Evolutionary conservation across 1,140 invertebrate genomes (phyloP).

Genomic region (Melitaea cinxia): DNA sequence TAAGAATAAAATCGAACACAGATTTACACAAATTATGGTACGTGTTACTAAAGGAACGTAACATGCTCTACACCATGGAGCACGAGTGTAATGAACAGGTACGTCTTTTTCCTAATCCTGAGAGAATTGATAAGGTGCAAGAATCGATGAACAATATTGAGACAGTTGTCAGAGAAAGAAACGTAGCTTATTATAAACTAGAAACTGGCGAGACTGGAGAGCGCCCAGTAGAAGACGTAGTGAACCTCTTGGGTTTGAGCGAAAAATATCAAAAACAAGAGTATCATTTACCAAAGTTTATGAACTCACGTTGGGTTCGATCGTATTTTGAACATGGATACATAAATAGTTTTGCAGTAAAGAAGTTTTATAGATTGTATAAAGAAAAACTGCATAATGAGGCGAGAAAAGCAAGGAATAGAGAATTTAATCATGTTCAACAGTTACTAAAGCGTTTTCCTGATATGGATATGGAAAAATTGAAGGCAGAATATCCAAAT

Average conservation of each 20-base stretch:
- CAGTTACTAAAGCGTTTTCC: slow-evolving; percentile 88
- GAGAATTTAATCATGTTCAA: slow-evolving; percentile 85
- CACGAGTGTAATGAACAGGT: slow-evolving; percentile 87
- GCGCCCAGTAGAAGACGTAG: slow-evolving; percentile 83
- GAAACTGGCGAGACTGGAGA: slow-evolving; percentile 95
- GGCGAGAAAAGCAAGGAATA: slow-evolving; percentile 82
- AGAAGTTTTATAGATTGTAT: slow-evolving; percentile 85
- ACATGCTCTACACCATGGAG: slow-evolving; percentile 99
- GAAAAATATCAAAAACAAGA: slow-evolving; percentile 72
- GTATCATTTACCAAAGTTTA: slow-evolving; percentile 66
- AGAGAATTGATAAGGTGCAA: slow-evolving; percentile 97
- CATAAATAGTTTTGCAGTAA: slow-evolving; percentile 82
- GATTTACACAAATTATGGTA: slow-evolving; percentile 99
- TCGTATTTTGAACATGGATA: slow-evolving; percentile 81
- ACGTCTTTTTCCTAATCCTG: slow-evolving; percentile 95
- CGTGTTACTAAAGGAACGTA: slow-evolving; percentile 96
- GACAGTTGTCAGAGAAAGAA: slow-evolving; percentile 94
- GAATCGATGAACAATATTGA: slow-evolving; percentile 98
- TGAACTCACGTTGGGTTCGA: slow-evolving; percentile 85
- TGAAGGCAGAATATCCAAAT: slow-evolving; percentile 89
- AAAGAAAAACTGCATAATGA: slow-evolving; percentile 85
- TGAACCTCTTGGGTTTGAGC: slow-evolving; percentile 84
- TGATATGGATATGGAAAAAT: slow-evolving; percentile 86
- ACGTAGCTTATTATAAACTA: slow-evolving; percentile 93
- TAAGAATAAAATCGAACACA: slow-evolving; percentile 96